Conservation (phyloP, 2,888 invertebrate species). For the Limulus polyphemus region DNA sequence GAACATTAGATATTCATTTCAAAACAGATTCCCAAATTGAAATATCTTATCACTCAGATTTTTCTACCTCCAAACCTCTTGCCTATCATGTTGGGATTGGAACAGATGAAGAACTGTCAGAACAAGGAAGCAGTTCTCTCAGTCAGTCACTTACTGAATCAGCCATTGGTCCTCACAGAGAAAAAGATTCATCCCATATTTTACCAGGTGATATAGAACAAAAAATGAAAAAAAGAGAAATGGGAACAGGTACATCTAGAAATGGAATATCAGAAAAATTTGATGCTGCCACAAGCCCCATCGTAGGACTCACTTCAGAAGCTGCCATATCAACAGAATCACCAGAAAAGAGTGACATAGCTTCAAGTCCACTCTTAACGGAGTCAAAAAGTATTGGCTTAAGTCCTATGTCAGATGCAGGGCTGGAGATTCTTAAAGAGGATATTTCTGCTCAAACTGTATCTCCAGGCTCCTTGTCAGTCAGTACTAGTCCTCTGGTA, state of each 20-base stretch:
- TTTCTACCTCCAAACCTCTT: not conserved
- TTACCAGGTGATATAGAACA: too few relatives aligned
- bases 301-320: constrained; percentile 14
- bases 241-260: not conserved
- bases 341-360: constrained; percentile 14
- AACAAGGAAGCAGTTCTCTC: too few relatives aligned
- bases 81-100: not conserved
- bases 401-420: constrained; percentile 5
- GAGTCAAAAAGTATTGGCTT: constrained; percentile 13
- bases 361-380: constrained; percentile 15
- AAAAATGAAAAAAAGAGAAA: too few relatives aligned
- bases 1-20: constrained; percentile 3
- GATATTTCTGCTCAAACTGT: constrained; percentile 19
- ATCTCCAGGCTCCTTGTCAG: constrained; percentile 15
- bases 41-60: not conserved
- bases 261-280: constrained; percentile 3
- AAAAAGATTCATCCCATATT: too few relatives aligned
- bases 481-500: constrained; percentile 21
- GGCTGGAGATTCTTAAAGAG: constrained; percentile 6
- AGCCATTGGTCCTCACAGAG: too few relatives aligned
- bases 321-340: constrained; percentile 20
- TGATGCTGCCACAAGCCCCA: constrained; percentile 19
- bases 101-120: not conserved
- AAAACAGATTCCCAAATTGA: constrained; percentile 2
- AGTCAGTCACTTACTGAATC: too few relatives aligned